Base-by-base conservation (phyloP, 2,888 invertebrate species). In the Zele albiditarsus region DNA sequence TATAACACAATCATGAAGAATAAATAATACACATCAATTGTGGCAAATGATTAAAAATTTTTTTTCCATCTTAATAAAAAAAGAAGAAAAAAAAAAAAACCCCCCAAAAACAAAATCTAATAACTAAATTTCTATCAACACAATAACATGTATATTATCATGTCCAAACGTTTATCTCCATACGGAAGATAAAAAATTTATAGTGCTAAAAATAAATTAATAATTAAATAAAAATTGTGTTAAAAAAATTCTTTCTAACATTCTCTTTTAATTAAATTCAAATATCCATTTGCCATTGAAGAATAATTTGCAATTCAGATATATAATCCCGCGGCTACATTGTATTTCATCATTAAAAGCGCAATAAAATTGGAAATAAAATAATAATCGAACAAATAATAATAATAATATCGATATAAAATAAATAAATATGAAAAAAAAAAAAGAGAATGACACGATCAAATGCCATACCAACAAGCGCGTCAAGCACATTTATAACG, bases 401-500 rank as follows among this genome's bases (percentile, higher is more conserved):
- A 12, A 38, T 38, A 38, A 38, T 12, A 12, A 12, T 12, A 12
- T 38, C n/a, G n/a, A n/a, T n/a, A n/a, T n/a, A 10, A 16, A 46
- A 65, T 46, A 46, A 31, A 27, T 65, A 38, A 49, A 53, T 66
- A 67, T 71, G 14, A 62, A 60, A 68, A 16, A 20, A 8, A 16
- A 14, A 38, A 57, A 62, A 46, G 71, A 73, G 72, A 65, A 71
- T 42, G 28, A 68, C 49, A 71, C 71, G 72, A 46, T 49, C 53
- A 53, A 20, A 53, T 53, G 20, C 53, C 53, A 53, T 14, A 46
- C 2, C 4, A 46, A 53, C 20, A 6, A 20, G 53, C 20, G 53
- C 53, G 53, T 53, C 53, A 53, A 53, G 20, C 20, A 23, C 23
- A 20, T 53, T 53, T 53, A 53, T 76, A 77, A 76, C 79, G 70